Percentiles rank a stretch among this genome's conserved stretches.
Conservation (phyloP, 1,140 invertebrate genomes). For the Tetraneura akinire region DNA sequence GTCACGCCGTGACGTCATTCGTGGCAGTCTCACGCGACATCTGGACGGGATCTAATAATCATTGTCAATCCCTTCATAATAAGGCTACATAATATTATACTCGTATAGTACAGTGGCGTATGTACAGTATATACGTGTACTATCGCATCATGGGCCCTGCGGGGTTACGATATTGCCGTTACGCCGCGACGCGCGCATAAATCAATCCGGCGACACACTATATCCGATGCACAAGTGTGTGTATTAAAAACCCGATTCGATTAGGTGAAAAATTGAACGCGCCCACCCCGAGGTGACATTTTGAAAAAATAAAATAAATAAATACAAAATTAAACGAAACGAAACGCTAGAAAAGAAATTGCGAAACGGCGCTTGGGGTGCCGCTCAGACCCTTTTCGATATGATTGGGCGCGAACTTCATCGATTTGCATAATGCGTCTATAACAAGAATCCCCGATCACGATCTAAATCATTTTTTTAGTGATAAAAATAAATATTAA, state of each 20-base stretch:
- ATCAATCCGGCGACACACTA: slow-evolving; percentile 5
- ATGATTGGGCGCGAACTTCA: background rate
- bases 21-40: slow-evolving; percentile 27
- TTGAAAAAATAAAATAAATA: slow-evolving; percentile 27
- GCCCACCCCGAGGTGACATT: slow-evolving; percentile 44
- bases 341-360: slow-evolving; percentile 38
- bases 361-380: background rate
- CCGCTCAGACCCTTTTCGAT: background rate
- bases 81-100: too few relatives aligned
- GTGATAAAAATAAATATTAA: too few relatives aligned
- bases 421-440: slow-evolving; percentile 30
- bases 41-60: slow-evolving; percentile 48
- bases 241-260: slow-evolving; percentile 47
- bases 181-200: background rate
- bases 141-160: background rate
- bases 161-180: slow-evolving; percentile 24
- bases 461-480: too few relatives aligned
- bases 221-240: background rate
- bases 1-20: slow-evolving; percentile 35
- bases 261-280: slow-evolving; percentile 48
- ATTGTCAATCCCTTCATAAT: slow-evolving; percentile 35
- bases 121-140: background rate
- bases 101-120: too few relatives aligned
- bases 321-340: background rate
- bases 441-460: background rate